Conservation (phyloP, 1,140 invertebrate genomes). For the Cydia pomonella region DNA sequence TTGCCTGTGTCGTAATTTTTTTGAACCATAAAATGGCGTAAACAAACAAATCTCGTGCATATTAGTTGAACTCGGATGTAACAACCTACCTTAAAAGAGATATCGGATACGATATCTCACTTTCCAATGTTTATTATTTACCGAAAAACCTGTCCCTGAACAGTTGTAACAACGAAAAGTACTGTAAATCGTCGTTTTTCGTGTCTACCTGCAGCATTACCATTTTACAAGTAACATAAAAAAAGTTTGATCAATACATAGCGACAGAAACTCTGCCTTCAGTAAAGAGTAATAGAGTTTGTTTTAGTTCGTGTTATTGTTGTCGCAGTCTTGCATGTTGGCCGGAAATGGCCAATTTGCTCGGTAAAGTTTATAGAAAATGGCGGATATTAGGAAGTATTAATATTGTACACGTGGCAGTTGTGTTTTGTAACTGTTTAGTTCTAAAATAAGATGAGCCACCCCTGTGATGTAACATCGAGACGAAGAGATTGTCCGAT, state of each 20-base stretch:
- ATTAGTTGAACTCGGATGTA: not conserved
- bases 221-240: slow-evolving; percentile 22
- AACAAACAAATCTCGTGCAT: not conserved
- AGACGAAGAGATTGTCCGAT: no score
- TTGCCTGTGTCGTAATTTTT: not conserved
- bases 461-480: no score
- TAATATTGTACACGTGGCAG: not conserved
- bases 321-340: slow-evolving; percentile 17
- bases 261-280: not conserved
- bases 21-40: not conserved
- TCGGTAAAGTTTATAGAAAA: slow-evolving; percentile 8
- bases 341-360: slow-evolving; percentile 5
- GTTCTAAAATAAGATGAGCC: no score
- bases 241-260: not conserved
- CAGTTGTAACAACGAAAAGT: not conserved
- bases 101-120: not conserved
- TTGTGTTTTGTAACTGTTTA: not conserved
- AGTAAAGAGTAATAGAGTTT: not conserved
- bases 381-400: not conserved
- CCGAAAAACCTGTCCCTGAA: slow-evolving; percentile 10
- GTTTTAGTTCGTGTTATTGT: not conserved
- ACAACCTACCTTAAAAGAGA: not conserved
- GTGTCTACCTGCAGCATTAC: not conserved
- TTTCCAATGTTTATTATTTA: not conserved
- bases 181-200: slow-evolving; percentile 6